These are phyloP conservation scores for Macquaria ambigua DNA, from an alignment of 2,113 vertebrate species.

Conservation along the genomic window DNA sequence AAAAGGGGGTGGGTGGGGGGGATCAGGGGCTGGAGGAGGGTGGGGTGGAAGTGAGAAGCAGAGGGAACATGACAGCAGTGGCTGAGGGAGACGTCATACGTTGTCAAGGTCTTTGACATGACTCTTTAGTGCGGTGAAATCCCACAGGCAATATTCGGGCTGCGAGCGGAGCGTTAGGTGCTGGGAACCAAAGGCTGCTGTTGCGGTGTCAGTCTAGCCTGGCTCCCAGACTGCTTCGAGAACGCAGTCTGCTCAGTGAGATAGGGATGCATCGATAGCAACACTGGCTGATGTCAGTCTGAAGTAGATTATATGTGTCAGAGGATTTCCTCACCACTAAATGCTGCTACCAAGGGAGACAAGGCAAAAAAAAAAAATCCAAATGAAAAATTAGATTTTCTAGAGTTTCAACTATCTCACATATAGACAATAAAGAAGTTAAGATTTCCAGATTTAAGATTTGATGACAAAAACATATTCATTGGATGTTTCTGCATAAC, in stretches of 20 bases:
- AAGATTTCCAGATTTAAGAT: background rate
- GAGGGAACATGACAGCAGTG: conserved; percentile 77
- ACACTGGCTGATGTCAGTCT: conserved; percentile 53
- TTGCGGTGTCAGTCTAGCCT: conserved; percentile 60
- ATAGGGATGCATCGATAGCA: conserved; percentile 46
- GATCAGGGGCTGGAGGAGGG: background rate
- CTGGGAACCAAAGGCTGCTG: conserved; percentile 53
- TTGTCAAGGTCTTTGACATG: conserved; percentile 78
- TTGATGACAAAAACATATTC: background rate
- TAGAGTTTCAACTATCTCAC: background rate
- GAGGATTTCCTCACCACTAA: conserved; percentile 49
- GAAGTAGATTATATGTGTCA: conserved; percentile 51
- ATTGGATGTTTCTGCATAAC: no score
- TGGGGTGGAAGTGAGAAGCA: conserved; percentile 51
- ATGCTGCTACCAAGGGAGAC: conserved; percentile 8
- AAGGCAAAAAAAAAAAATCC: background rate
- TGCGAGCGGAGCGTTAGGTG: conserved; percentile 55
- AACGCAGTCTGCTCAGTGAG: conserved; percentile 33
- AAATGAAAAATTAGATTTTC: background rate
- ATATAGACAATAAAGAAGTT: background rate
- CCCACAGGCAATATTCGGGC: conserved; percentile 66
- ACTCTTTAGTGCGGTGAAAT: conserved; percentile 74
- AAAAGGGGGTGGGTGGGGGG: background rate
- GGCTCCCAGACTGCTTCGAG: conserved; percentile 47
- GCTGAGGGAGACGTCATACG: conserved; percentile 76